A percentile compares a stretch with the other conserved stretches of the same genome.
Evolutionary conservation across 1,140 invertebrate species (phyloP).

Genomic region (Acromyrmex charruanus): DNA sequence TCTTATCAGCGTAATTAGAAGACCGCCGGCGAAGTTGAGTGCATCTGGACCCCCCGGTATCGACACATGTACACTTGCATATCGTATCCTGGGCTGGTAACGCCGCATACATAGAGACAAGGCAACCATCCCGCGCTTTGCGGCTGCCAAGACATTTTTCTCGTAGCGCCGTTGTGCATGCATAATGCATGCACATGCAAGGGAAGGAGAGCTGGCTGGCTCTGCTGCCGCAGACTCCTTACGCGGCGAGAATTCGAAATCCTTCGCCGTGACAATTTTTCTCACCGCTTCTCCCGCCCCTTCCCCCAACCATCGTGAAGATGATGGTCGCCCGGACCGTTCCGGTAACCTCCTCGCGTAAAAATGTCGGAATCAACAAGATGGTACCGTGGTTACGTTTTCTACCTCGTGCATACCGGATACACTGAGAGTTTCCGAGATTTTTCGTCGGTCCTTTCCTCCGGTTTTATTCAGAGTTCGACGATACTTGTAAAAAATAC

Average conservation of each 20-base stretch:
- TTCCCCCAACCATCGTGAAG: background rate
- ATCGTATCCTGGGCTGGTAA: background rate
- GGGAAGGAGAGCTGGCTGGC: slow-evolving; percentile 34
- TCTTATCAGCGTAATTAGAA: slow-evolving; percentile 35
- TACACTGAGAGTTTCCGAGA: background rate
- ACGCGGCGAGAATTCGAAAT: slow-evolving; percentile 78
- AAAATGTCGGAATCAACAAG: slow-evolving; percentile 58
- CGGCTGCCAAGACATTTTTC: slow-evolving; percentile 74
- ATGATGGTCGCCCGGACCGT: slow-evolving; percentile 45
- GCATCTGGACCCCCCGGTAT: slow-evolving; percentile 33
- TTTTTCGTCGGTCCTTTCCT: slow-evolving; percentile 16
- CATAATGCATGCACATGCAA: slow-evolving; percentile 74
- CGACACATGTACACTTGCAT: slow-evolving; percentile 28
- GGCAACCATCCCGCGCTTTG: slow-evolving; percentile 62
- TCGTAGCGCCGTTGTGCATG: slow-evolving; percentile 67
- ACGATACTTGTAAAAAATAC: slow-evolving; percentile 9
- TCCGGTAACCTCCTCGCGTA: slow-evolving; percentile 43
- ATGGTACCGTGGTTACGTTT: slow-evolving; percentile 10
- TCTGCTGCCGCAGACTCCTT: slow-evolving; percentile 67
- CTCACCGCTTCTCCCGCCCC: background rate
- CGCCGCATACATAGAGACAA: slow-evolving; percentile 12
- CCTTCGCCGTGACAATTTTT: slow-evolving; percentile 68
- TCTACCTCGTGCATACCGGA: slow-evolving; percentile 3
- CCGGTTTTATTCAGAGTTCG: background rate
- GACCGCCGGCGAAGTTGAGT: slow-evolving; percentile 22